These are phyloP conservation scores for Zelleria hepariella DNA, from an alignment of 2,888 invertebrate species.

Conservation along the genomic window DNA sequence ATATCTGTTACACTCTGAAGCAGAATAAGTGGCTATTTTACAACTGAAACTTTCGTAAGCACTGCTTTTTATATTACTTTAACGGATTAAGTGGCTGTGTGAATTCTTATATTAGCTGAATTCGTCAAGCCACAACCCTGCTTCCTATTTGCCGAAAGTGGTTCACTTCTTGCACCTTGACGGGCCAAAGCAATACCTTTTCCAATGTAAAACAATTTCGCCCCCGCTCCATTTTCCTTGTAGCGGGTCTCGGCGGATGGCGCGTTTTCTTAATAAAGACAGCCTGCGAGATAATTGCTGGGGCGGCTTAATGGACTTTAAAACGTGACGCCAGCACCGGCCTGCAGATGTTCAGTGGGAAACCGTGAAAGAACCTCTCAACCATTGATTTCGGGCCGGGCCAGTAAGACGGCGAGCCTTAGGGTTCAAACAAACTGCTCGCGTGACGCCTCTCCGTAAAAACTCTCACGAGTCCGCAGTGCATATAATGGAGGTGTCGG, in stretches of 20 bases:
- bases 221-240: background rate
- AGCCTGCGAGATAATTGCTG: slow-evolving; percentile 30
- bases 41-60: background rate
- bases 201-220: background rate
- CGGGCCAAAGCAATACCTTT: background rate
- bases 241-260: slow-evolving; percentile 3
- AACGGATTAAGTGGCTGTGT: background rate
- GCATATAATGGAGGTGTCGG: too few species aligned
- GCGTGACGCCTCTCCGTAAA: too few species aligned
- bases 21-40: too few species aligned
- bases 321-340: slow-evolving; percentile 27
- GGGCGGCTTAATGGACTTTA: slow-evolving; percentile 41
- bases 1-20: too few species aligned
- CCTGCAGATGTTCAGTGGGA: too few species aligned
- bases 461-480: too few species aligned
- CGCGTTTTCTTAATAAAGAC: slow-evolving; percentile 32
- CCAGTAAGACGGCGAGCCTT: too few species aligned
- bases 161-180: background rate
- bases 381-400: too few species aligned
- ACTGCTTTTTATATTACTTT: background rate
- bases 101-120: too few species aligned
- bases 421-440: too few species aligned
- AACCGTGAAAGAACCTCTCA: too few species aligned
- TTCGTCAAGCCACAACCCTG: background rate
- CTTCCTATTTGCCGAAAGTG: background rate